Percentiles rank a stretch among this genome's conserved stretches.
These are phyloP conservation scores for Phoebastria nigripes DNA, from an alignment of 2,797 vertebrate genomes.

Conservation along the genomic window DNA sequence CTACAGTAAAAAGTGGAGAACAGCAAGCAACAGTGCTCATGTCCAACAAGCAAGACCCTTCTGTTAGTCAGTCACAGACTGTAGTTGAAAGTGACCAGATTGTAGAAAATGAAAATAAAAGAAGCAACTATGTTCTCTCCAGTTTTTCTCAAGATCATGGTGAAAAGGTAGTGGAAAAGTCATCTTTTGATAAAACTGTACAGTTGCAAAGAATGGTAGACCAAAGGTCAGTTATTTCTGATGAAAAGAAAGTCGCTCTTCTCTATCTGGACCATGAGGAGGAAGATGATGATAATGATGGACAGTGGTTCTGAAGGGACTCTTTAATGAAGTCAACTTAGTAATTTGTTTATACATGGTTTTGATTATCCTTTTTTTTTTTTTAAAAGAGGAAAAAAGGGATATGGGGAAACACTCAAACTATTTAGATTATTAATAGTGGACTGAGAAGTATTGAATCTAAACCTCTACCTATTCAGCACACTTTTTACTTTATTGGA, in stretches of 20 bases:
- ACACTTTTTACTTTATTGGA: neutral
- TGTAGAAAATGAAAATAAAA: neutral
- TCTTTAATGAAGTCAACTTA: neutral
- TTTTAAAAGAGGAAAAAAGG: neutral
- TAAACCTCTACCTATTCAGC: neutral
- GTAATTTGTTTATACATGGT: neutral
- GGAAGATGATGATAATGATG: constrained; percentile 74
- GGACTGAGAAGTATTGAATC: neutral
- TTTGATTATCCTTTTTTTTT: constrained; percentile 11
- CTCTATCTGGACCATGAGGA: constrained; percentile 85
- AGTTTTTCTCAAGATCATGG: constrained; percentile 32
- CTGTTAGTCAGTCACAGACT: neutral
- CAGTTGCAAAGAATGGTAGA: constrained; percentile 76
- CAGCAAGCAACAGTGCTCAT: constrained; percentile 25
- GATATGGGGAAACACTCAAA: neutral
- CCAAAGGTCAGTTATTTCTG: constrained; percentile 76
- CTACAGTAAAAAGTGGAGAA: constrained; percentile 31
- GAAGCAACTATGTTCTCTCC: neutral
- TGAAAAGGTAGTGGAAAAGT: constrained; percentile 42
- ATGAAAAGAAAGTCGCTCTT: constrained; percentile 86
- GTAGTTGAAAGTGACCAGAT: constrained; percentile 16
- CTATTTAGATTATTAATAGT: neutral
- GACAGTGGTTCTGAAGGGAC: constrained; percentile 75
- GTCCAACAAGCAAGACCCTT: constrained; percentile 47
- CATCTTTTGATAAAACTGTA: constrained; percentile 66